phyloP scores from a whole-genome alignment of 2,113 vertebrate species.

The Campylomormyrus tamandua region DNA sequence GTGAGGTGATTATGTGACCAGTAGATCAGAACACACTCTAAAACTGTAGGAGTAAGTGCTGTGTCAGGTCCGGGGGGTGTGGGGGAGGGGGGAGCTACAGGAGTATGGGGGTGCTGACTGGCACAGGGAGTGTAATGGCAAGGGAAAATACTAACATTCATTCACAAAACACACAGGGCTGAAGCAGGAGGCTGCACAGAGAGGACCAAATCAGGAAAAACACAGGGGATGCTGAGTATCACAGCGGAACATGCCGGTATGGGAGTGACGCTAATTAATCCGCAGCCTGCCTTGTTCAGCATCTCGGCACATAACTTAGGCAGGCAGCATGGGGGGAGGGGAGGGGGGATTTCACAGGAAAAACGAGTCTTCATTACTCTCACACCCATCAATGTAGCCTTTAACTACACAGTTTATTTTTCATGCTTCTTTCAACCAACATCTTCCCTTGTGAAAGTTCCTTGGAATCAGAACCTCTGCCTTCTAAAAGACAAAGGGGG shows the following conservation, averaged over 20 bases:
- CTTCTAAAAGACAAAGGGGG: neutral
- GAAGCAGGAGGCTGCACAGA: neutral
- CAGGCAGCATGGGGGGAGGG: constrained; percentile 25
- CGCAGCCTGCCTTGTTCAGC: constrained; percentile 27
- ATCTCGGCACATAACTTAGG: constrained; percentile 35
- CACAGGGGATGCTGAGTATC: neutral
- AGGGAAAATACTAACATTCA: neutral
- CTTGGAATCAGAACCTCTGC: neutral
- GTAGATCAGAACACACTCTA: neutral
- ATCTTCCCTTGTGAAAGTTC: neutral
- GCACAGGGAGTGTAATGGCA: neutral
- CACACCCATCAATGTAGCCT: neutral
- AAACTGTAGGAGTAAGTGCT: neutral
- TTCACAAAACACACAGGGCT: neutral
- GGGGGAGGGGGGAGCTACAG: neutral
- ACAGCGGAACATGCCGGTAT: too few relatives aligned
- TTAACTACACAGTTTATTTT: neutral
- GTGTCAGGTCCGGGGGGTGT: neutral
- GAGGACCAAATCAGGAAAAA: neutral
- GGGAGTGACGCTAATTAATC: neutral
- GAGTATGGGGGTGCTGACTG: neutral
- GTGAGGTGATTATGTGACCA: neutral
- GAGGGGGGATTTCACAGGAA: neutral
- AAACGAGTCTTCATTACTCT: neutral
- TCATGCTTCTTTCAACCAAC: neutral